Evolutionary conservation across 2,888 invertebrate genomes (phyloP), one percentile per base, ranked within the genome.

Genomic region (Drosophila kokeensis): DNA sequence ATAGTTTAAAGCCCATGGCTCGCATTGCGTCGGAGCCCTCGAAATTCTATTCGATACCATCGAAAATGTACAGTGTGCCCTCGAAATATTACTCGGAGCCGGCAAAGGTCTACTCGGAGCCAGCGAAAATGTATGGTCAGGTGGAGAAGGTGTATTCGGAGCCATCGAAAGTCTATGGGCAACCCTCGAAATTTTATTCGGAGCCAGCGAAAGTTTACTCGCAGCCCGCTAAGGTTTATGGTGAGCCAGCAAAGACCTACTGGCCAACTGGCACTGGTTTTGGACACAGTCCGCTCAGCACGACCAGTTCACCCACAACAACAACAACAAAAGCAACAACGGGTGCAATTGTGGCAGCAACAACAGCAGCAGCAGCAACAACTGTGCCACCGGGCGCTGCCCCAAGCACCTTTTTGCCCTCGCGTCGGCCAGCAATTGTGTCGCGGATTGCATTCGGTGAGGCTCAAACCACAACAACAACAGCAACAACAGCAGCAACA

Each of bases 161-260:
- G 64, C 94, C 94, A 0, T 92, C 94, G 3, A 94, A 94, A 79
- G 89, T 94, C 0, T 95, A 95, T 82, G 94, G 94, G 24, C 94
- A 95, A 84, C 95, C 95, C 0, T 94, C 95, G 4, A 95, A 94
- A 81, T 93, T 94, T 65, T 95, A 95, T 78, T 94, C 94, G 24
- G 94, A 95, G 87, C 95, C 95, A 1, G 94, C 95, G 2, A 94
- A 94, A 79, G 92, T 94, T 1, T 94, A 94, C 79, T 92, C 94
- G 1, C 94, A 94, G 85, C 95, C 95, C 0, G 94, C 95, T 0
- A 94, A 94, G 80, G 91, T 94, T 1, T 94, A 94, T 83, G 91
- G 94, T 0, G 94, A 94, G 68, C 94, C 94, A 0, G 93, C 94
- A 2, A 94, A 94, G 80, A 91, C 94, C 13, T 95, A 94, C 85